Percentiles rank a stretch among this genome's conserved stretches.
phyloP scores from a whole-genome alignment of 2,113 vertebrate species.

The Ceuthmochares aereus region DNA sequence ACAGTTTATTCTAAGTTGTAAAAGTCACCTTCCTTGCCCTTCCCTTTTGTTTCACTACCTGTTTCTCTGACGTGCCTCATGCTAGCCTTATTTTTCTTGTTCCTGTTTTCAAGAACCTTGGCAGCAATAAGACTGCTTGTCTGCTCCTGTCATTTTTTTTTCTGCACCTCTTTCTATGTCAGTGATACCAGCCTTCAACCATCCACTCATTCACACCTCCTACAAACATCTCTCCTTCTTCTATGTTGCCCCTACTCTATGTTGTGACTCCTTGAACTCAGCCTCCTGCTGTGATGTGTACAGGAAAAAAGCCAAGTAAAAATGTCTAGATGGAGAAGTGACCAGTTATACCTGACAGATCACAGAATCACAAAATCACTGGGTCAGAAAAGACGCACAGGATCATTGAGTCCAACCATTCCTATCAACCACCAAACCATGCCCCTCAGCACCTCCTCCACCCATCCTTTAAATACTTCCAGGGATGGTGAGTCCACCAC shows the following conservation, averaged over 20 bases:
- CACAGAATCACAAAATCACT: too few species aligned
- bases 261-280: conserved; percentile 47
- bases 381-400: too few species aligned
- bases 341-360: conserved; percentile 1
- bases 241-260: conserved; percentile 25
- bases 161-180: conserved; percentile 33
- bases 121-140: conserved; percentile 32
- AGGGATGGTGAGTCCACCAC: too few species aligned
- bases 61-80: neutral
- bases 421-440: too few species aligned
- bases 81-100: neutral
- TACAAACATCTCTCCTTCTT: conserved; percentile 31
- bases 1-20: neutral
- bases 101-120: conserved; percentile 36
- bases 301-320: conserved; percentile 49
- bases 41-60: neutral
- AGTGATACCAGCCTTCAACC: conserved; percentile 51
- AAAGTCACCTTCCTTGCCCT: neutral
- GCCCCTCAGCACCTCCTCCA: too few species aligned
- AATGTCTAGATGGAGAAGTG: neutral
- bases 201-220: conserved; percentile 65
- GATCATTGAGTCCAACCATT: too few species aligned
- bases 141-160: conserved; percentile 33
- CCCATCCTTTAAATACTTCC: too few species aligned
- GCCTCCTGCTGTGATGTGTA: conserved; percentile 39